A percentile compares a stretch with the other conserved stretches of the same genome.
Evolutionary conservation across 1,140 invertebrate genomes (phyloP).

Genomic region (Adelges cooleyi): DNA sequence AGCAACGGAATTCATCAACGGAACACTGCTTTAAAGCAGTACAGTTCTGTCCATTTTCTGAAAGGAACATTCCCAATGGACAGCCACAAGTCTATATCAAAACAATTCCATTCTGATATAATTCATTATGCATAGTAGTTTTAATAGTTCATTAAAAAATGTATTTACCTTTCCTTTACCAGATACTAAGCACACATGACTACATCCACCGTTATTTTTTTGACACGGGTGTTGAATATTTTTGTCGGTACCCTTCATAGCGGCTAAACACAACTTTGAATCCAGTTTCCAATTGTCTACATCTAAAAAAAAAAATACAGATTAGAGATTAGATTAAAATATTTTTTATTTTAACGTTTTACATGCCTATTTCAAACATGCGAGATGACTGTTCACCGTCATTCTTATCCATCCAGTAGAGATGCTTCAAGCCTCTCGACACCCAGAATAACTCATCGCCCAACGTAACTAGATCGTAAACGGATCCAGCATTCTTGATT

Average conservation of each 20-base stretch:
- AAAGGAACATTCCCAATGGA: conserved; percentile 44
- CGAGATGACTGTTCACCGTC: background rate
- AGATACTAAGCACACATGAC: conserved; percentile 31
- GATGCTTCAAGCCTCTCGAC: conserved; percentile 26
- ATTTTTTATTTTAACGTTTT: background rate
- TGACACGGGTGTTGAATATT: conserved; percentile 47
- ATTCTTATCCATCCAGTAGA: conserved; percentile 26
- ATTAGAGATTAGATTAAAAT: background rate
- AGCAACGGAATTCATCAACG: conserved; percentile 33
- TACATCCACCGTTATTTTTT: conserved; percentile 50
- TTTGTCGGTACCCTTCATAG: conserved; percentile 35
- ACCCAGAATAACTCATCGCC: conserved; percentile 17
- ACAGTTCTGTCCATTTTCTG: conserved; percentile 44
- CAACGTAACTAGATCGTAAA: conserved; percentile 6
- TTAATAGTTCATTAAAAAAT: conserved; percentile 5
- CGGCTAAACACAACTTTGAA: conserved; percentile 35
- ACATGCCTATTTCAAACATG: conserved; percentile 27
- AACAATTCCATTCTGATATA: too few species aligned
- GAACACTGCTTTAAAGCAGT: conserved; percentile 31
- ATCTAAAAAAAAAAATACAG: background rate
- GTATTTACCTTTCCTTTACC: conserved; percentile 5
- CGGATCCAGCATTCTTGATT: conserved; percentile 6
- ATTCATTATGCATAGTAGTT: too few species aligned
- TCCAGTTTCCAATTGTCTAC: conserved; percentile 25
- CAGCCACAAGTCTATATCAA: conserved; percentile 45